Evolutionary conservation across 2,113 vertebrate species (phyloP), one percentile per base, ranked within the genome.

Genomic region (Sinocyclocheilus maitianheensis): DNA sequence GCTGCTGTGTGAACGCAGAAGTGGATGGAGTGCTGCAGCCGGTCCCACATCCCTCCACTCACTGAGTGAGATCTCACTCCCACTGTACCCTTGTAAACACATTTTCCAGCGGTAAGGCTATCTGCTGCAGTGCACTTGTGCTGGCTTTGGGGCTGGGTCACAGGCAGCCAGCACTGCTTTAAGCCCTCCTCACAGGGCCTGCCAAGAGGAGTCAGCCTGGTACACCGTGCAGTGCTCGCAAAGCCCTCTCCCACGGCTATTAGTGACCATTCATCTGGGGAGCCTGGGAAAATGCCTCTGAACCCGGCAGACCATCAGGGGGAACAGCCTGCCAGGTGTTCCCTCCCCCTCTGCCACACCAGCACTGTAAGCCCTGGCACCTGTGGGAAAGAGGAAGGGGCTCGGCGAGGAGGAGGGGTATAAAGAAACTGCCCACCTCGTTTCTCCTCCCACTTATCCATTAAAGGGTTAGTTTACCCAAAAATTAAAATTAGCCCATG

Each of bases 251-350:
- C 95, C 95, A 96, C 90, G 91, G 96, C 94, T 96, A 91, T 94
- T 95, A 94, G 71, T 92, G 93, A 95, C 93, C 94, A 92, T 94
- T 95, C 93, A 95, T 89, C 91, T 94, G 93, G 91, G 94, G 95
- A 95, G 95, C 96, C 97, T 96, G 96, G 95, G 94, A 96, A 97
- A 96, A 96, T 92, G 94, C 94, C 94, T 96, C 90, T 89, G 92
- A 94, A 92, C 93, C 93, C 92, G 90, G 93, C 94, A 85, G 92
- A 91, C 92, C 95, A 94, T 90, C 93, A 90, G 91, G 90, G 91
- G 91, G 91, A 94, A 90, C 87, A 93, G 94, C 91, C 93, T 93
- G 95, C 95, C 95, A 97, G 95, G 95, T 95, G 94, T 93, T 93
- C 92, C 6, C 93, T 94, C 93, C 95, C 90, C 92, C 93, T 88